Percentiles rank a stretch among this genome's conserved stretches.
phyloP scores from a whole-genome alignment of 1,140 invertebrate genomes.

The Euwallacea fornicatus region DNA sequence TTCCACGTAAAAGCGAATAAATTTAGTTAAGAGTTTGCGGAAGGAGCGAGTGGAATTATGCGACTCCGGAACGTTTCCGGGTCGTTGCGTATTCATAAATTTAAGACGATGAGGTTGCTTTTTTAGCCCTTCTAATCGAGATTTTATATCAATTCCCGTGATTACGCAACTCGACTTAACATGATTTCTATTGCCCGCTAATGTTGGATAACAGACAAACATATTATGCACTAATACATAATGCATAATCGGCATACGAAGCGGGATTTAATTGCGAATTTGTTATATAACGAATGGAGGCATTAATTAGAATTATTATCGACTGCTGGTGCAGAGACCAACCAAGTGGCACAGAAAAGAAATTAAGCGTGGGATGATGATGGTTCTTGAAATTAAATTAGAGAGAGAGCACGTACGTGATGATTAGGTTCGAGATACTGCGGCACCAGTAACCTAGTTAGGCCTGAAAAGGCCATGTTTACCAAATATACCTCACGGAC shows the following conservation, averaged over 20 bases:
- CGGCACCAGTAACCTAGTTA: neutral
- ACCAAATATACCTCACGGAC: neutral
- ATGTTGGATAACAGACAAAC: too few species aligned
- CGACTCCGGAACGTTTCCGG: conserved; percentile 3
- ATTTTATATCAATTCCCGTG: too few species aligned
- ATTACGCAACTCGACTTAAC: neutral
- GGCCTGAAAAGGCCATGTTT: neutral
- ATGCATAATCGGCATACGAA: too few species aligned
- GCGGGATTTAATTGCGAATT: neutral
- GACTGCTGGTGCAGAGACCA: neutral
- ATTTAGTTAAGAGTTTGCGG: conserved; percentile 14
- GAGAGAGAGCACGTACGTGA: neutral
- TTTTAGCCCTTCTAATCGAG: too few species aligned
- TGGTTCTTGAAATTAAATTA: conserved; percentile 2
- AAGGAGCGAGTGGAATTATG: conserved; percentile 12
- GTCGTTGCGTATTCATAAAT: conserved; percentile 12
- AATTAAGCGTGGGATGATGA: too few species aligned
- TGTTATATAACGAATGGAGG: neutral
- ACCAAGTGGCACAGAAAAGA: neutral
- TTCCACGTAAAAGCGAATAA: neutral
- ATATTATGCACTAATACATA: too few species aligned
- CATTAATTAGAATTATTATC: conserved; percentile 2
- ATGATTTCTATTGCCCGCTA: neutral
- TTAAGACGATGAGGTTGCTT: too few species aligned
- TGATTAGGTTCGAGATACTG: neutral